These are phyloP conservation scores for Gambelia wislizenii DNA, from an alignment of 2,797 vertebrate genomes.

Conservation along the genomic window DNA sequence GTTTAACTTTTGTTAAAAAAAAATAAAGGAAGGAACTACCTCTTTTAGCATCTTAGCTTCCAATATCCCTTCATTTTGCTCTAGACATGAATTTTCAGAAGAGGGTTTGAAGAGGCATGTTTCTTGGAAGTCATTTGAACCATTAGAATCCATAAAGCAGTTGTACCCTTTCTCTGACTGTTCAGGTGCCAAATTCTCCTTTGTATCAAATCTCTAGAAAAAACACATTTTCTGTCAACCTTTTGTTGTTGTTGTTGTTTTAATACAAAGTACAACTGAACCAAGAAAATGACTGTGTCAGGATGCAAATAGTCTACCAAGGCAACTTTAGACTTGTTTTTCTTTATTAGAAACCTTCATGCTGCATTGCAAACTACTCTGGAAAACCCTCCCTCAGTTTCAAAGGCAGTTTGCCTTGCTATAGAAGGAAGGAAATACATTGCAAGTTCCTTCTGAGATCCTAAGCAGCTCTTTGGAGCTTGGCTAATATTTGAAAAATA, in stretches of 20 bases:
- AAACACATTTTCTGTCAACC: slow-evolving; percentile 33
- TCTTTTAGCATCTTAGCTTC: slow-evolving; percentile 27
- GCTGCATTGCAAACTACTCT: neutral
- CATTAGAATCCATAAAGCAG: slow-evolving; percentile 43
- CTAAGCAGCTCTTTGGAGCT: neutral
- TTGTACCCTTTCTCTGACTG: neutral
- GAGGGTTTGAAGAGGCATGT: slow-evolving; percentile 40
- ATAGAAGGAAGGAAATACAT: neutral
- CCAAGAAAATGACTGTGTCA: neutral
- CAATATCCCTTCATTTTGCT: slow-evolving; percentile 39
- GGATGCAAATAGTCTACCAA: neutral
- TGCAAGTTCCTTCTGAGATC: neutral
- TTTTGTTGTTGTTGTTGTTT: neutral
- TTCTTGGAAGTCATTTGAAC: slow-evolving; percentile 32
- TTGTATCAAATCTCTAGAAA: slow-evolving; percentile 47
- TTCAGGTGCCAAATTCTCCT: slow-evolving; percentile 37
- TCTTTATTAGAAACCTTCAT: neutral
- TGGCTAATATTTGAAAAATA: neutral
- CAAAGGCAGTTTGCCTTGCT: neutral
- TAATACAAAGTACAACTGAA: no score
- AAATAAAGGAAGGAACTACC: neutral
- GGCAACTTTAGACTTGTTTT: neutral
- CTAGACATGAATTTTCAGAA: slow-evolving; percentile 19
- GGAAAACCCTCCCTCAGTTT: neutral
- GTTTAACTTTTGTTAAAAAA: no score